These are phyloP conservation scores for Cydia pomonella DNA, from an alignment of 1,140 invertebrate species.

Conservation along the genomic window DNA sequence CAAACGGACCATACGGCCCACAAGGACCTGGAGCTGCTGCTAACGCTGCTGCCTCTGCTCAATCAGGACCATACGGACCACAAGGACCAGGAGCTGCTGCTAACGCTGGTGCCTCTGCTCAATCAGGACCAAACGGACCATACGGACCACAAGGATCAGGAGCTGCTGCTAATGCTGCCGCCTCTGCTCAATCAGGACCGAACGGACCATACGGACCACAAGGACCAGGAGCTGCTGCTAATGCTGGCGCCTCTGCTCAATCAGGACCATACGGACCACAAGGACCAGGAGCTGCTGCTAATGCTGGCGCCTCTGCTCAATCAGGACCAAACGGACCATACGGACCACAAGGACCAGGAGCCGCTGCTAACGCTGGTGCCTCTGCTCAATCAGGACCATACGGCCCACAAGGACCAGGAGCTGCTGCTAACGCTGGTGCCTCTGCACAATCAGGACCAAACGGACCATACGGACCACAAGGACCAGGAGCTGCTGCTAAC, in stretches of 20 bases:
- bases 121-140: background rate
- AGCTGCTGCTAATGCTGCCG: conserved; percentile 4
- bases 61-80: too few species aligned
- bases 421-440: conserved; percentile 1
- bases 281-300: conserved; percentile 37
- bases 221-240: conserved; percentile 7
- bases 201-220: conserved; percentile 24
- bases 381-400: background rate
- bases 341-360: background rate
- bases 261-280: background rate
- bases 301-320: background rate
- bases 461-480: background rate
- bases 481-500: background rate
- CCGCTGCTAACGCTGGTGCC: background rate
- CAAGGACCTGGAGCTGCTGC: too few species aligned
- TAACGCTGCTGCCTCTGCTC: too few species aligned
- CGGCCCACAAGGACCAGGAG: conserved; percentile 16
- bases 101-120: background rate
- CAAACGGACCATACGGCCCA: too few species aligned
- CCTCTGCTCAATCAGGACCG: conserved; percentile 19
- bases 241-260: too few species aligned
- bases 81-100: background rate
- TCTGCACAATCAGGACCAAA: conserved; percentile 21
- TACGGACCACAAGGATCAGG: background rate
- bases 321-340: background rate